Percentiles rank a stretch among this genome's conserved stretches.
phyloP scores from a whole-genome alignment of 2,113 vertebrate species.

The Aspidoscelis tigris region DNA sequence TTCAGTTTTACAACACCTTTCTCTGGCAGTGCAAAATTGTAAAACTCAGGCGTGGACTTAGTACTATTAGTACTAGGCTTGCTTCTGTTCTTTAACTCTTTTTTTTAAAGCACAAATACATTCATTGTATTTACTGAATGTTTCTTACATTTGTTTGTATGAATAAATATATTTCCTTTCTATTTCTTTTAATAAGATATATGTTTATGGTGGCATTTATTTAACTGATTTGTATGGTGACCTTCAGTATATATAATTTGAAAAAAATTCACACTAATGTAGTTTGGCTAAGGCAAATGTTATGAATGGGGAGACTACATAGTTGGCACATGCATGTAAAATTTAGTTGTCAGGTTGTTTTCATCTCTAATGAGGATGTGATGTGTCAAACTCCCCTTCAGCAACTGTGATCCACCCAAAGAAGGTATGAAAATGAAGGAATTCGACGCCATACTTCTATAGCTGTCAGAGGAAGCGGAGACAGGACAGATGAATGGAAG shows the following conservation, averaged over 20 bases:
- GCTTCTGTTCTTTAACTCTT: background rate
- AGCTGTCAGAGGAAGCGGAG: too few species aligned
- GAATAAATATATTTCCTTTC: background rate
- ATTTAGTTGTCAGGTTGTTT: background rate
- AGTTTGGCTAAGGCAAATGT: background rate
- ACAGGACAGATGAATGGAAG: background rate
- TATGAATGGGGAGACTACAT: background rate
- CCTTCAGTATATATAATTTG: background rate
- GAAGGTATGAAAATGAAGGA: too few species aligned
- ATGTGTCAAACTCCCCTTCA: too few species aligned
- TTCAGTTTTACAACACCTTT: background rate
- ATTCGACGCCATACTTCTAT: too few species aligned
- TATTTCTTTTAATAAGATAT: background rate
- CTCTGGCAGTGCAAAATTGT: background rate
- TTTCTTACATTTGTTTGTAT: background rate
- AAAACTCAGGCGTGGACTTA: background rate
- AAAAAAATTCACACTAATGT: background rate
- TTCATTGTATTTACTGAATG: background rate
- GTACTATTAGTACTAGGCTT: background rate
- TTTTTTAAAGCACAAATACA: background rate
- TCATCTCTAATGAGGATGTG: too few species aligned
- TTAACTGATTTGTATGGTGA: background rate
- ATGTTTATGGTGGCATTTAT: background rate
- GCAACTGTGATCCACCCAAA: too few species aligned
- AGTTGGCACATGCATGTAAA: background rate